These are phyloP conservation scores for Cettia cetti DNA, from an alignment of 2,113 vertebrate genomes.

Conservation along the genomic window DNA sequence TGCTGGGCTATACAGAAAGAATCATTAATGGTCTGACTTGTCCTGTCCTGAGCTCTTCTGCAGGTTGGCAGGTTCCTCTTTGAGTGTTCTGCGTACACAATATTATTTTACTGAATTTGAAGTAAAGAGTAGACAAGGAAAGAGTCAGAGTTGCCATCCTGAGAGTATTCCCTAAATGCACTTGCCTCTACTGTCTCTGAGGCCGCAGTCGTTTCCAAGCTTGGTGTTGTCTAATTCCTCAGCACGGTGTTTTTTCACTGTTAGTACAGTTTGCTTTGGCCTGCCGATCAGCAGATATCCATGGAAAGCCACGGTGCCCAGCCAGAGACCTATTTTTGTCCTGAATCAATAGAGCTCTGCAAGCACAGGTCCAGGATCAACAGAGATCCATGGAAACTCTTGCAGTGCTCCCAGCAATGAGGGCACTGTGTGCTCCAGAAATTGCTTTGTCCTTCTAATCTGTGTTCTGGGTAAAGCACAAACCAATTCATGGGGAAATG, in stretches of 20 bases:
- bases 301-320: slow-evolving; percentile 53
- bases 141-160: neutral
- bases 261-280: slow-evolving; percentile 72
- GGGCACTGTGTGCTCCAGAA: slow-evolving; percentile 15
- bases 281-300: slow-evolving; percentile 55
- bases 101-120: neutral
- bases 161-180: neutral
- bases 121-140: neutral
- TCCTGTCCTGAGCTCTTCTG: neutral
- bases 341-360: slow-evolving; percentile 67
- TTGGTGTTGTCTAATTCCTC: slow-evolving; percentile 6
- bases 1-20: neutral
- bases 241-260: slow-evolving; percentile 11
- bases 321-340: slow-evolving; percentile 74
- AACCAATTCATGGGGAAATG: neutral
- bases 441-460: slow-evolving; percentile 51
- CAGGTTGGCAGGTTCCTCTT: neutral
- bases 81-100: neutral
- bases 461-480: slow-evolving; percentile 11
- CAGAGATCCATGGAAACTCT: slow-evolving; percentile 73
- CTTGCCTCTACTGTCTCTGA: neutral
- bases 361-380: slow-evolving; percentile 73
- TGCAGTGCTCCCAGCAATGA: slow-evolving; percentile 37
- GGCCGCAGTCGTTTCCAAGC: neutral
- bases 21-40: neutral